phyloP scores from a whole-genome alignment of 1,140 invertebrate species.

The Drosophila navojoa region DNA sequence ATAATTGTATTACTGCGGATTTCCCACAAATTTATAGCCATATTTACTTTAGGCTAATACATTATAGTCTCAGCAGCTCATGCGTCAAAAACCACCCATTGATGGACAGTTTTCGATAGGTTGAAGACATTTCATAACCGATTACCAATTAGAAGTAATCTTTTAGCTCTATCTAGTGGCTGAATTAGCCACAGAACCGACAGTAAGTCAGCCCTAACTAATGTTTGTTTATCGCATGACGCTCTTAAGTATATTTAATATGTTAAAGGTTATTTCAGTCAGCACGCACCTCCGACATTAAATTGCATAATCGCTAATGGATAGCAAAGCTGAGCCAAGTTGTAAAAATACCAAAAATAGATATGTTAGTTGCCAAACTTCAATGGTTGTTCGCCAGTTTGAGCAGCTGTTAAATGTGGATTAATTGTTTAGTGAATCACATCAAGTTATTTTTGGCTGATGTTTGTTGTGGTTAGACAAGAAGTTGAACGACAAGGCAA shows the following conservation, averaged over 20 bases:
- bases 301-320: background rate
- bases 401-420: too few species aligned
- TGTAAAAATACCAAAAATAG: background rate
- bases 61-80: conserved; percentile 15
- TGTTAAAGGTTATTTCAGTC: background rate
- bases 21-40: too few species aligned
- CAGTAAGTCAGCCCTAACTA: background rate
- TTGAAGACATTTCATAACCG: conserved; percentile 56
- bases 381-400: background rate
- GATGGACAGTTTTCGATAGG: conserved; percentile 60
- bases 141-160: conserved; percentile 57
- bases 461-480: conserved; percentile 9
- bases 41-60: conserved; percentile 14
- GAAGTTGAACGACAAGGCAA: conserved; percentile 15
- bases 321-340: background rate
- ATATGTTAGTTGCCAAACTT: conserved; percentile 1
- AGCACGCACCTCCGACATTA: conserved; percentile 10
- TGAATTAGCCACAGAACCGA: background rate
- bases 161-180: conserved; percentile 21
- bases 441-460: background rate
- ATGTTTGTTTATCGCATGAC: conserved; percentile 25
- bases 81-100: conserved; percentile 5
- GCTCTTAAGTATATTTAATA: conserved; percentile 6
- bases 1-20: too few species aligned
- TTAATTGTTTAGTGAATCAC: background rate